A percentile compares a stretch with the other conserved stretches of the same genome.
These are phyloP conservation scores for Mantis religiosa DNA, from an alignment of 2,888 invertebrate genomes.

Conservation along the genomic window DNA sequence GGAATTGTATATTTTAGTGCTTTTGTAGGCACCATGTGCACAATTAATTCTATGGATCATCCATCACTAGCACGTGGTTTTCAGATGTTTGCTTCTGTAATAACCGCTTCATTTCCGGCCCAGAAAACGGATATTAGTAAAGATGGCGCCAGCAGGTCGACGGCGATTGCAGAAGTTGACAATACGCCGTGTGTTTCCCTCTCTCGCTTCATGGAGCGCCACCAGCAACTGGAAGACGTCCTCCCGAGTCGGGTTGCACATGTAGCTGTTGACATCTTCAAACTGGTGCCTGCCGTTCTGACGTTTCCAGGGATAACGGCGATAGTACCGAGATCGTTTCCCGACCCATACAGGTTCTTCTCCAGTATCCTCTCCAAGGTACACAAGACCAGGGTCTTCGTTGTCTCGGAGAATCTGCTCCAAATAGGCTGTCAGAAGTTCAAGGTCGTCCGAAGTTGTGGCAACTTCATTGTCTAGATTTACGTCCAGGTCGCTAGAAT, in stretches of 20 bases:
- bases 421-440: slow-evolving; percentile 13
- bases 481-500: background rate
- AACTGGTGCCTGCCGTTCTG: slow-evolving; percentile 47
- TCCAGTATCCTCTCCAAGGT: background rate
- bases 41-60: background rate
- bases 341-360: background rate
- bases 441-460: background rate
- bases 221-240: slow-evolving; percentile 58
- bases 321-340: slow-evolving; percentile 56
- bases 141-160: slow-evolving; percentile 56
- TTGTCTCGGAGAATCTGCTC: slow-evolving; percentile 16
- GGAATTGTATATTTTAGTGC: background rate
- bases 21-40: background rate
- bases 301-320: slow-evolving; percentile 61
- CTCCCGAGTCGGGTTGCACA: slow-evolving; percentile 59
- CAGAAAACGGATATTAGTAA: slow-evolving; percentile 60
- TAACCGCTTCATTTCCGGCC: slow-evolving; percentile 39
- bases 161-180: slow-evolving; percentile 56
- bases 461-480: background rate
- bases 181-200: slow-evolving; percentile 50
- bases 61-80: background rate
- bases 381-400: slow-evolving; percentile 8
- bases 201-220: slow-evolving; percentile 57
- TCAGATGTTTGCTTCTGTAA: background rate
- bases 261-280: slow-evolving; percentile 55